Conservation (phyloP, 2,888 invertebrate species). For the Caenorhabditis becei region DNA sequence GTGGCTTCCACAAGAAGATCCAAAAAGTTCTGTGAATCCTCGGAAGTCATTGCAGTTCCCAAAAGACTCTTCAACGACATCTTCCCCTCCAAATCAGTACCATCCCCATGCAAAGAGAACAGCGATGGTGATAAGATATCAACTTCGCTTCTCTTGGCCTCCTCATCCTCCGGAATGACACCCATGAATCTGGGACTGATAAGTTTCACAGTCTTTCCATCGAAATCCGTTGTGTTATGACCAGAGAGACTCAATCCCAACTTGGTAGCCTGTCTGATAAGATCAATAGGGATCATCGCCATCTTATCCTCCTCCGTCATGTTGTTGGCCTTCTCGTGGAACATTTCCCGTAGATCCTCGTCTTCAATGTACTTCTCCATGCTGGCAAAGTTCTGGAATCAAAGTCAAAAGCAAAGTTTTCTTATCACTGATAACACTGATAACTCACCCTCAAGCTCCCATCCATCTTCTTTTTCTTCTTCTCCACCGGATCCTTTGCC, state of each 20-base stretch:
- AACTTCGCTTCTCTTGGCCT: slow-evolving; percentile 35
- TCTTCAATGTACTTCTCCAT: slow-evolving; percentile 56
- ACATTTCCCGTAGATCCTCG: slow-evolving; percentile 54
- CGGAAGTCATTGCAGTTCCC: slow-evolving; percentile 2
- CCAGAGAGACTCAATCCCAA: slow-evolving; percentile 63
- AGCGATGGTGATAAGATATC: slow-evolving; percentile 56
- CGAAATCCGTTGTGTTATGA: slow-evolving; percentile 56
- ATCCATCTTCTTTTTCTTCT: background rate
- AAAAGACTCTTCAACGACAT: slow-evolving; percentile 42
- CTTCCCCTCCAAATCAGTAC: slow-evolving; percentile 40
- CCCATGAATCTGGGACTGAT: slow-evolving; percentile 63
- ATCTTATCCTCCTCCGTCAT: slow-evolving; percentile 59
- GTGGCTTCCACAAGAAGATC: slow-evolving; percentile 60
- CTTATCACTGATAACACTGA: too few species aligned
- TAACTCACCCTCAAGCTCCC: slow-evolving; percentile 10
- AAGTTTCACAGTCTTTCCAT: slow-evolving; percentile 44
- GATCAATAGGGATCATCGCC: slow-evolving; percentile 48
- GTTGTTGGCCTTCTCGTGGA: slow-evolving; percentile 38
- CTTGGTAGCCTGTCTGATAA: slow-evolving; percentile 64
- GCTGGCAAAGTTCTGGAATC: slow-evolving; percentile 18
- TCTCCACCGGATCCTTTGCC: background rate
- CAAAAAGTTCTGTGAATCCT: slow-evolving; percentile 51
- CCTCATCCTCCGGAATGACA: slow-evolving; percentile 45
- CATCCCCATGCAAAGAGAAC: slow-evolving; percentile 53
- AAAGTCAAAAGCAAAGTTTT: background rate